These are phyloP conservation scores for Trichosurus vulpecula DNA, from an alignment of 2,797 vertebrate species.

Conservation along the genomic window DNA sequence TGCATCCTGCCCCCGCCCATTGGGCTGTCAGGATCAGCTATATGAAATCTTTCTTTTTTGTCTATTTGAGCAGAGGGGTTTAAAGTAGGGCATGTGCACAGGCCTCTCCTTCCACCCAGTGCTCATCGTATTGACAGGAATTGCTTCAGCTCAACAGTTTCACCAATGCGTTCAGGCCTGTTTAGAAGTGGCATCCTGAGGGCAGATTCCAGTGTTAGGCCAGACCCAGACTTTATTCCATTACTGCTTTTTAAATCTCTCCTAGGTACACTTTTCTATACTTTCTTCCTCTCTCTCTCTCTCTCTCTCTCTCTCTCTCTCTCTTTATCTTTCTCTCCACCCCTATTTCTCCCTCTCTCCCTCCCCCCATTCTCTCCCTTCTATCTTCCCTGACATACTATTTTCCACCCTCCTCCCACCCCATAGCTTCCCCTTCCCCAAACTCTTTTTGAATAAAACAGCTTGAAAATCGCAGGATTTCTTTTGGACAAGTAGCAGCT, in stretches of 20 bases:
- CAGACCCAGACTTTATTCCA: conserved; percentile 64
- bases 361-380: too few relatives aligned
- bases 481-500: conserved; percentile 62
- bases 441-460: conserved; percentile 34
- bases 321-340: neutral
- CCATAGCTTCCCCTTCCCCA: neutral
- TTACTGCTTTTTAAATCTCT: conserved; percentile 76
- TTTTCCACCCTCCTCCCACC: neutral
- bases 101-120: conserved; percentile 65
- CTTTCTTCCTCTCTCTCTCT: neutral
- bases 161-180: conserved; percentile 76
- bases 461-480: conserved; percentile 56
- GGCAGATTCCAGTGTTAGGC: conserved; percentile 83
- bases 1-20: neutral
- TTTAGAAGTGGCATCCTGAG: conserved; percentile 80
- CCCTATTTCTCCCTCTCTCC: too few relatives aligned
- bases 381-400: neutral
- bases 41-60: conserved; percentile 71
- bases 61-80: conserved; percentile 55
- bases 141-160: conserved; percentile 76
- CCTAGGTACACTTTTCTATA: conserved; percentile 74
- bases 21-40: conserved; percentile 43
- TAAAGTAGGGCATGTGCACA: conserved; percentile 81
- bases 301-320: conserved; percentile 6
- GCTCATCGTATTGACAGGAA: conserved; percentile 84